Percentiles rank a stretch among this genome's conserved stretches.
phyloP scores from a whole-genome alignment of 2,113 vertebrate species.

The Grantiella picta region DNA sequence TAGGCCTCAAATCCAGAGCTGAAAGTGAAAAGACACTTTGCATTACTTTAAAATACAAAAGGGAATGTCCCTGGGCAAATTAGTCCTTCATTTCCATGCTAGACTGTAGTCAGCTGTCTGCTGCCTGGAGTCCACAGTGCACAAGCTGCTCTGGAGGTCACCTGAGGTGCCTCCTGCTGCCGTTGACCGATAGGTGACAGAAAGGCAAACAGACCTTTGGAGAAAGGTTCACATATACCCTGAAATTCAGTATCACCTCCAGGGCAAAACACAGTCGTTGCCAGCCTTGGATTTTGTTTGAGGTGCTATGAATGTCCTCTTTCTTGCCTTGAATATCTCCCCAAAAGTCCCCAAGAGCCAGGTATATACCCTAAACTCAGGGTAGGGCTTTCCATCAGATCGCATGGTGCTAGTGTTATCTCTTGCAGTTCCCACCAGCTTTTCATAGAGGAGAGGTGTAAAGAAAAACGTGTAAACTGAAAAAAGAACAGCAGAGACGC shows the following conservation, averaged over 20 bases:
- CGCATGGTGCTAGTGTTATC: neutral
- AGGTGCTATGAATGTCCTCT: neutral
- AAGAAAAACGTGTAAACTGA: neutral
- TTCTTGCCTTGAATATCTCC: neutral
- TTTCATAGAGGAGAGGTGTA: neutral
- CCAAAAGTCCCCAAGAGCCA: neutral
- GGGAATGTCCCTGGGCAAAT: constrained; percentile 42
- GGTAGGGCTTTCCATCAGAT: neutral
- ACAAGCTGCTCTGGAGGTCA: constrained; percentile 32
- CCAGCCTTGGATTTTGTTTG: neutral
- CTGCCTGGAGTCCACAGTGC: constrained; percentile 40
- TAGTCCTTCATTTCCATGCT: constrained; percentile 49
- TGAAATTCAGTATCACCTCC: neutral
- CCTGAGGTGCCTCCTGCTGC: neutral
- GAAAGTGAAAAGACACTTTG: constrained; percentile 66
- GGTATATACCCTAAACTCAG: neutral
- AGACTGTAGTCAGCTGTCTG: constrained; percentile 55
- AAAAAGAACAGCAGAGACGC: neutral
- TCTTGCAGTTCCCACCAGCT: neutral
- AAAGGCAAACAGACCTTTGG: constrained; percentile 23
- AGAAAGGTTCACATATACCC: neutral
- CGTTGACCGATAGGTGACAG: neutral
- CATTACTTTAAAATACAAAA: constrained; percentile 63
- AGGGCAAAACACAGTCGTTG: neutral
- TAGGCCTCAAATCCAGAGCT: constrained; percentile 36